These are phyloP conservation scores for Tragelaphus buxtoni DNA, from an alignment of 2,113 vertebrate genomes.

Conservation along the genomic window DNA sequence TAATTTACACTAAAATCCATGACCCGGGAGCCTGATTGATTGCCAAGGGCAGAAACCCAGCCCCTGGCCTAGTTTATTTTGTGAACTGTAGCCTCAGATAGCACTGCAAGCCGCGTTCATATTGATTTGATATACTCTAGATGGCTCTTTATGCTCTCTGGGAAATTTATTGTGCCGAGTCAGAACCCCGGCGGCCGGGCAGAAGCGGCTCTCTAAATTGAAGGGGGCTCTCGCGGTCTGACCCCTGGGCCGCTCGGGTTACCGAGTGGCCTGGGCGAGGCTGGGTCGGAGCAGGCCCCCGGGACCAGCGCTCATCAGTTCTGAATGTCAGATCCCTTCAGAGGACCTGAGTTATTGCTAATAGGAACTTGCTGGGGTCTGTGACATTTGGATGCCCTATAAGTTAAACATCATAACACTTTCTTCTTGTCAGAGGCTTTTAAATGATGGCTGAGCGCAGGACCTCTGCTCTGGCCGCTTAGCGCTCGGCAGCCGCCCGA, in stretches of 20 bases:
- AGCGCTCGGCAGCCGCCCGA: conserved; percentile 26
- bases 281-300: conserved; percentile 78
- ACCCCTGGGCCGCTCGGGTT: conserved; percentile 85
- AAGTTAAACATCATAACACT: conserved; percentile 86
- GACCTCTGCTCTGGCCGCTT: conserved; percentile 76
- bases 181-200: conserved; percentile 81
- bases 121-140: conserved; percentile 91
- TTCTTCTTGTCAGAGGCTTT: conserved; percentile 79
- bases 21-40: conserved; percentile 87
- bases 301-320: conserved; percentile 85
- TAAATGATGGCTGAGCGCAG: conserved; percentile 80
- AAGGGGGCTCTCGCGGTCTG: conserved; percentile 85
- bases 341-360: conserved; percentile 86
- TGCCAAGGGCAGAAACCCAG: conserved; percentile 87
- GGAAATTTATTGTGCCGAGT: conserved; percentile 88
- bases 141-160: conserved; percentile 87
- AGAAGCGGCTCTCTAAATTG: conserved; percentile 86
- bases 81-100: conserved; percentile 89
- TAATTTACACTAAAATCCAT: conserved; percentile 91
- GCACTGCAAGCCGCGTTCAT: conserved; percentile 84
- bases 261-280: conserved; percentile 83
- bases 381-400: conserved; percentile 88
- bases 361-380: conserved; percentile 83
- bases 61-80: conserved; percentile 88
- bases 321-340: conserved; percentile 87